phyloP scores from a whole-genome alignment of 1,140 invertebrate species.

The Macrostomum lignano region DNA sequence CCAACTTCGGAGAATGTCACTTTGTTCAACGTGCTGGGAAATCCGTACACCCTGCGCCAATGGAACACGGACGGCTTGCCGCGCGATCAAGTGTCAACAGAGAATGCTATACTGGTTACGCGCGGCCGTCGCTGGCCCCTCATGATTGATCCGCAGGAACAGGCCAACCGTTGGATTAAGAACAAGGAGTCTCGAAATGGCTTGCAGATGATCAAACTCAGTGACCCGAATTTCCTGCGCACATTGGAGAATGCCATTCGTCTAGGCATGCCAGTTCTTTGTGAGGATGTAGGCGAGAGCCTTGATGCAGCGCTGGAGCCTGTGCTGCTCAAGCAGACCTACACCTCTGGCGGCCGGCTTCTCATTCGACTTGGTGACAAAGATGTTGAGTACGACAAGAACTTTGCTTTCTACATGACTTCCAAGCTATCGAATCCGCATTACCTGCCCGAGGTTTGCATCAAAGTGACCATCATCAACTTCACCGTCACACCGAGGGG shows the following conservation, averaged over 20 bases:
- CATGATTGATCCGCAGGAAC: slow-evolving; percentile 65
- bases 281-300: slow-evolving; percentile 25
- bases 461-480: slow-evolving; percentile 29
- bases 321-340: slow-evolving; percentile 28
- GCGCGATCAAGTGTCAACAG: slow-evolving; percentile 48
- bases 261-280: slow-evolving; percentile 23
- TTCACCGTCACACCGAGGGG: slow-evolving; percentile 32
- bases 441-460: slow-evolving; percentile 26
- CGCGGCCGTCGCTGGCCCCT: slow-evolving; percentile 48
- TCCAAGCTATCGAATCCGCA: slow-evolving; percentile 28
- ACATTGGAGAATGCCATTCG: slow-evolving; percentile 26
- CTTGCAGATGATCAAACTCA: slow-evolving; percentile 44
- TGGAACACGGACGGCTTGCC: slow-evolving; percentile 57
- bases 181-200: slow-evolving; percentile 45
- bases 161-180: slow-evolving; percentile 57
- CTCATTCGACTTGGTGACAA: slow-evolving; percentile 24
- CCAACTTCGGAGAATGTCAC: slow-evolving; percentile 30
- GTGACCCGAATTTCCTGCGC: slow-evolving; percentile 31
- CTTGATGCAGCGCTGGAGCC: slow-evolving; percentile 29
- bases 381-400: slow-evolving; percentile 33
- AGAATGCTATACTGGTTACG: slow-evolving; percentile 57
- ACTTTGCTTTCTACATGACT: slow-evolving; percentile 33
- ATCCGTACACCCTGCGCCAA: slow-evolving; percentile 46
- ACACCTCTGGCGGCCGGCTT: slow-evolving; percentile 18
- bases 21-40: slow-evolving; percentile 43